A percentile compares a stretch with the other conserved stretches of the same genome.
These are phyloP conservation scores for Paedocypris sp. DNA, from an alignment of 2,113 vertebrate species.

Conservation along the genomic window DNA sequence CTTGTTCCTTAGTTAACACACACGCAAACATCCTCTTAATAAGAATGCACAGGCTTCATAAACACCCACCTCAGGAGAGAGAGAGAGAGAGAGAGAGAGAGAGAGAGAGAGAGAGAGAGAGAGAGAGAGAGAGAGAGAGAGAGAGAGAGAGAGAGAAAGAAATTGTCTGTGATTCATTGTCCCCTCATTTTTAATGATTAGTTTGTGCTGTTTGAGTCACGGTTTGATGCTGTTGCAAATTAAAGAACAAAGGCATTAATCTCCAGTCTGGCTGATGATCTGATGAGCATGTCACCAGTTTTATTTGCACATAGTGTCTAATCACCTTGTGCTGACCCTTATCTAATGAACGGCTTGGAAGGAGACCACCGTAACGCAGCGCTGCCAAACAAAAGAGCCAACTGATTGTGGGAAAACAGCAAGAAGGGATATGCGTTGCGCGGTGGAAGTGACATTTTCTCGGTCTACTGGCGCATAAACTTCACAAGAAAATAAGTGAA, in stretches of 20 bases:
- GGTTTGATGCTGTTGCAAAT: slow-evolving; percentile 32
- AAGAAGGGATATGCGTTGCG: neutral
- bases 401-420: neutral
- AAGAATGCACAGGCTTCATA: neutral
- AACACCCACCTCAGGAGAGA: neutral
- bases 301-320: slow-evolving; percentile 25
- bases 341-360: slow-evolving; percentile 22
- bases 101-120: neutral
- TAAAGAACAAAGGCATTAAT: slow-evolving; percentile 32
- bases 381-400: neutral
- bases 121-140: neutral
- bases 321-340: slow-evolving; percentile 23
- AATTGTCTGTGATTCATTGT: slow-evolving; percentile 32
- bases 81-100: neutral
- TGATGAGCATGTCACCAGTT: slow-evolving; percentile 28
- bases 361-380: neutral
- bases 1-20: slow-evolving; percentile 14
- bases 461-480: too few relatives aligned
- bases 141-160: neutral
- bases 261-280: slow-evolving; percentile 27
- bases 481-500: too few relatives aligned
- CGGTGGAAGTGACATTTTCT: too few relatives aligned
- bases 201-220: slow-evolving; percentile 26
- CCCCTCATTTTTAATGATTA: slow-evolving; percentile 33
- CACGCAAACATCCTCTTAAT: slow-evolving; percentile 16